These are phyloP conservation scores for Chaetodon trifasciatus DNA, from an alignment of 2,797 vertebrate genomes.

Conservation along the genomic window DNA sequence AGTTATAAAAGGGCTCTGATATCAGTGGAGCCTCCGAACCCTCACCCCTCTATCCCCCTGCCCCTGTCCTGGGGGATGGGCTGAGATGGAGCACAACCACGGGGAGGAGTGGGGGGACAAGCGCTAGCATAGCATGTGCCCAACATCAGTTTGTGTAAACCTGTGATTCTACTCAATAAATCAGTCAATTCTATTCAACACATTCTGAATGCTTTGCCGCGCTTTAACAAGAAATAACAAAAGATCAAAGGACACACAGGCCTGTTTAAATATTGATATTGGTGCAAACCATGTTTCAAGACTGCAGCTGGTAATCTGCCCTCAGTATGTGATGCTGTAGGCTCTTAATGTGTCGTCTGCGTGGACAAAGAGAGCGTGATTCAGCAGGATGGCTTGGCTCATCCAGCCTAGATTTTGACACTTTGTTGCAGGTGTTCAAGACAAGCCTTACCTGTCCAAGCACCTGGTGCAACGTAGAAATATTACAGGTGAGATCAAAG, in stretches of 20 bases:
- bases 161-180: constrained; percentile 34
- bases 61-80: constrained; percentile 73
- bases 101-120: constrained; percentile 4
- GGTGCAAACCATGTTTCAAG: constrained; percentile 47
- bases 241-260: constrained; percentile 55
- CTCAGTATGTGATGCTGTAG: constrained; percentile 35
- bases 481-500: constrained; percentile 71
- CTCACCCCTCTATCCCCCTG: constrained; percentile 72
- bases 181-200: constrained; percentile 27
- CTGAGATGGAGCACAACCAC: constrained; percentile 48
- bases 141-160: constrained; percentile 41
- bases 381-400: constrained; percentile 63
- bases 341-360: constrained; percentile 37
- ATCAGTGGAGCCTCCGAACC: constrained; percentile 83
- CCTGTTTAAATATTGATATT: constrained; percentile 68
- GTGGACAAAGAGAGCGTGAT: constrained; percentile 58
- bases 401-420: constrained; percentile 57
- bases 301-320: constrained; percentile 53
- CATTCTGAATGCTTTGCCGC: constrained; percentile 23
- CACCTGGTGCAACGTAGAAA: constrained; percentile 62
- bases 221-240: constrained; percentile 50
- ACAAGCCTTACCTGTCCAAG: constrained; percentile 58
- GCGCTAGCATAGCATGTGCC: constrained; percentile 21
- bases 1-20: constrained; percentile 88
- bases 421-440: constrained; percentile 72